Percentiles rank a stretch among this genome's conserved stretches.
phyloP scores from a whole-genome alignment of 2,113 vertebrate species.

The Silurus meridionalis region DNA sequence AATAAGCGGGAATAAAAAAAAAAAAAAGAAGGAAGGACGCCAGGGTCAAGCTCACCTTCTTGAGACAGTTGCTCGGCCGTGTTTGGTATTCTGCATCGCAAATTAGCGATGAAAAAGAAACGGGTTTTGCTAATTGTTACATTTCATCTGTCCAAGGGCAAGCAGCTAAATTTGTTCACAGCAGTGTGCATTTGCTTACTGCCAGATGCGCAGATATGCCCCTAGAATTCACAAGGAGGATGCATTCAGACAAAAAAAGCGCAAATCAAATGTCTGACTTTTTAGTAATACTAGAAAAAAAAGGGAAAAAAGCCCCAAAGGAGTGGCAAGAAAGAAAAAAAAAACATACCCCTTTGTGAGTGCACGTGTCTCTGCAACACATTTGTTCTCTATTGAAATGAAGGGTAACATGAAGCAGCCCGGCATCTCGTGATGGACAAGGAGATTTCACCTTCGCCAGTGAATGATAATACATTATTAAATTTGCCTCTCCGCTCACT shows the following conservation, averaged over 20 bases:
- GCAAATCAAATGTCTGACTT: not conserved
- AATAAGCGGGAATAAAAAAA: not conserved
- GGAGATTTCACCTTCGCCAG: slow-evolving; percentile 99
- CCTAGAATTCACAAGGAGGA: slow-evolving; percentile 62
- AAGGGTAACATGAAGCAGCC: slow-evolving; percentile 82
- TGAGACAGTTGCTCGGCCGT: slow-evolving; percentile 69
- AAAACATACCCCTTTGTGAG: slow-evolving; percentile 42
- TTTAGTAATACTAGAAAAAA: not conserved
- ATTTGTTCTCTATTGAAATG: slow-evolving; percentile 71
- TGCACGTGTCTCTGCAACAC: slow-evolving; percentile 71
- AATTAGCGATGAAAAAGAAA: slow-evolving; percentile 69
- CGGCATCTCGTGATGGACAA: slow-evolving; percentile 85
- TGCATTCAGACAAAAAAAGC: slow-evolving; percentile 11
- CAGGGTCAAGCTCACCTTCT: slow-evolving; percentile 78
- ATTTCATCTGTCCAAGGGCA: slow-evolving; percentile 78
- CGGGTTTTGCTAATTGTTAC: slow-evolving; percentile 75
- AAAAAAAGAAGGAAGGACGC: slow-evolving; percentile 62
- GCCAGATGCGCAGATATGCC: slow-evolving; percentile 77
- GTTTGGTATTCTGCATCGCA: slow-evolving; percentile 75
- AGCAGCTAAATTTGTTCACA: slow-evolving; percentile 68
- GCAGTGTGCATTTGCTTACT: slow-evolving; percentile 65
- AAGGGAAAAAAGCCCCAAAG: not conserved
- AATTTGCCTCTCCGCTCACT: slow-evolving; percentile 99
- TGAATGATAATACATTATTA: slow-evolving; percentile 99
- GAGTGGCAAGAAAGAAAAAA: not conserved